Evolutionary conservation across 2,888 invertebrate species (phyloP).

Genomic region (Metalampra italica): DNA sequence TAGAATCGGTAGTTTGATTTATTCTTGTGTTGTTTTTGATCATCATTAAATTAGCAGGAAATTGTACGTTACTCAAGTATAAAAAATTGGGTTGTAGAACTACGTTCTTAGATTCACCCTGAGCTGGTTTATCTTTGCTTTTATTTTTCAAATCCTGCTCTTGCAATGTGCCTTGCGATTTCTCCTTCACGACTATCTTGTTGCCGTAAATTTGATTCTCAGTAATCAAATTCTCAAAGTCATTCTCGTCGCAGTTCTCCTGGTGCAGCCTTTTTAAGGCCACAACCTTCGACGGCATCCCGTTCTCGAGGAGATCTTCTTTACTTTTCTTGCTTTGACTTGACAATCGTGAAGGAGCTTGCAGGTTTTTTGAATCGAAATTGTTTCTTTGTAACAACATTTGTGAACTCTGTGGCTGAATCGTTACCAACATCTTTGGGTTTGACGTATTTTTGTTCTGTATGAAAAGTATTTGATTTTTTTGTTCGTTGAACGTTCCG

Average conservation of each 20-base stretch:
- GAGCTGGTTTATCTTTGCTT: slow-evolving; percentile 39
- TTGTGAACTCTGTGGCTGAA: slow-evolving; percentile 61
- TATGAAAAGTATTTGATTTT: slow-evolving; percentile 62
- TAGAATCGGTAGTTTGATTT: slow-evolving; percentile 34
- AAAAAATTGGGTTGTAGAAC: slow-evolving; percentile 66
- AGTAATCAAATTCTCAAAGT: slow-evolving; percentile 76
- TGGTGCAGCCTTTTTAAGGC: slow-evolving; percentile 69
- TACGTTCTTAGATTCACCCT: slow-evolving; percentile 52
- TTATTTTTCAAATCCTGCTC: slow-evolving; percentile 60
- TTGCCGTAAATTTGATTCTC: slow-evolving; percentile 77
- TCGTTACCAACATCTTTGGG: slow-evolving; percentile 59
- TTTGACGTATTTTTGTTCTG: slow-evolving; percentile 56
- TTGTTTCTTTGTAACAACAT: slow-evolving; percentile 57
- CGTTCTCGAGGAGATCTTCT: slow-evolving; percentile 51
- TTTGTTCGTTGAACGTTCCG: slow-evolving; percentile 46
- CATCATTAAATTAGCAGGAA: slow-evolving; percentile 69
- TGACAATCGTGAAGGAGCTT: slow-evolving; percentile 70
- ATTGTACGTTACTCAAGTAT: slow-evolving; percentile 67
- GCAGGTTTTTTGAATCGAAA: slow-evolving; percentile 68
- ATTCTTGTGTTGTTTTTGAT: slow-evolving; percentile 57
- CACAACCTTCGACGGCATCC: slow-evolving; percentile 63
- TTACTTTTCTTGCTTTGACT: slow-evolving; percentile 63
- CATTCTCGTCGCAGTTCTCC: slow-evolving; percentile 71
- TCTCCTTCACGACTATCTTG: slow-evolving; percentile 78
- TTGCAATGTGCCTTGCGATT: slow-evolving; percentile 60